Base-by-base conservation (phyloP, 2,888 invertebrate genomes). In the Pyrocoelia pectoralis region DNA sequence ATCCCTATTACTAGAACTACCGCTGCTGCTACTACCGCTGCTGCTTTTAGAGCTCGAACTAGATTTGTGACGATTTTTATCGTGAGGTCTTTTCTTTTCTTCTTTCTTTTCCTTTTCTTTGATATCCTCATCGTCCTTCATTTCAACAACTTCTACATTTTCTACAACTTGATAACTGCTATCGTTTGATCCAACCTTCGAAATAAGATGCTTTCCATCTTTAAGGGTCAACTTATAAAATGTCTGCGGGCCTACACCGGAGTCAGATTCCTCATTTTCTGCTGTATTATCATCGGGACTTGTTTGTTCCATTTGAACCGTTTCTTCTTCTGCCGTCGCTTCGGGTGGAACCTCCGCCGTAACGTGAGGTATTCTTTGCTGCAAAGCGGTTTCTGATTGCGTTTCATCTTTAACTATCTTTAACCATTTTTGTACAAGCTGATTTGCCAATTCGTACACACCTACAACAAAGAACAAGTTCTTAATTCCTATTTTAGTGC, bases 351-450 rank as follows among this genome's bases (percentile, higher is more conserved):
- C 9, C 3, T 17, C 48, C 2, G 18, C 18, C 6, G 9, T 13
- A 5, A 18, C 17, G 9, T 5, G 2, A 6, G 17, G 9, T 17
- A 19, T 12, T 46, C 55, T 61, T 18, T 61, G 61, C 40, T 68
- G 55, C 29, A 56, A 14, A n/a, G 51, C 48, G 5, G 56, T 60
- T 18, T 71, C 68, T 41, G 72, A 67, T 13, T 72, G 61, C 51
- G 70, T 72, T 81, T 90, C 89, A 64, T 90, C 91, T 80, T 95
- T 94, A 1, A 96, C 94, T 60, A 94, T 91, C 80, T 91, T 91
- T 73, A 95, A 84, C 96, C 96, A 96, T 77, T 92, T 92, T 76
- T 94, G 93, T 19, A 96, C 95, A 61, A 96, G 84, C 73, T 90
- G 89, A 59, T 88, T 87, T 10, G 96, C 93, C 72, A 94, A 82